Evolutionary conservation across 2,888 invertebrate species (phyloP), one percentile per base, ranked within the genome.

Genomic region (Hololepta plana): DNA sequence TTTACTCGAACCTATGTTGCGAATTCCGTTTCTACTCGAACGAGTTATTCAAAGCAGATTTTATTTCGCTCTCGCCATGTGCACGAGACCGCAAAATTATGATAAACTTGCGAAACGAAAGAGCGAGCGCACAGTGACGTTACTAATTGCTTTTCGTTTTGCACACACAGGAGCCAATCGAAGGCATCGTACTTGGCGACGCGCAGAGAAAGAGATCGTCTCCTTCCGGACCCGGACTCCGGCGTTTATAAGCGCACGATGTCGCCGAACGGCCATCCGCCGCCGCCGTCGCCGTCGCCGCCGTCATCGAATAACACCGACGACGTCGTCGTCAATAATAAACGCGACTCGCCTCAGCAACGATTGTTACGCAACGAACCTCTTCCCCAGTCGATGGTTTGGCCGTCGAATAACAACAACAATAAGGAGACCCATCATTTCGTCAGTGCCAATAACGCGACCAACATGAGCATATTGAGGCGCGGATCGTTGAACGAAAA

Each of bases 181-280:
- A 77, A 77, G 56, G 75, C 75, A 36, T 75, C 76, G 30, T 76
- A 76, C 49, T 53, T 76, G 53, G 70, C 75, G n/a, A 65, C 67
- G 35, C 62, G 73, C 20, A 64, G 73, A 28, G 74, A 75, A 44
- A 62, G 70, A 34, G 75, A 75, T 37, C 60, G 66, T 40, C 61
- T 63, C 16, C 57, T 64, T 23, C 67, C 67, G 4, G 74, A 73
- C 49, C 66, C 69, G 32, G 76, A 74, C 48, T 69, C 67, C 42
- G 77, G 77, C 34, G 73, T 72, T 44, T 77, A 77, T 53, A 74
- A 75, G 45, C 57, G 74, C 23, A 75, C 75, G 10, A 64, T 73
- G 56, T 75, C 75, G 12, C 75, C 75, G 4, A 69, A 64, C 32
- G 64, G 64, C 28, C 53, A 53, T 31, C 44, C 45, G 20, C 30